Base-by-base conservation (phyloP, 30 jellyfish, hydroid and myxozoan genomes). In the Catostylus mosaicus region DNA sequence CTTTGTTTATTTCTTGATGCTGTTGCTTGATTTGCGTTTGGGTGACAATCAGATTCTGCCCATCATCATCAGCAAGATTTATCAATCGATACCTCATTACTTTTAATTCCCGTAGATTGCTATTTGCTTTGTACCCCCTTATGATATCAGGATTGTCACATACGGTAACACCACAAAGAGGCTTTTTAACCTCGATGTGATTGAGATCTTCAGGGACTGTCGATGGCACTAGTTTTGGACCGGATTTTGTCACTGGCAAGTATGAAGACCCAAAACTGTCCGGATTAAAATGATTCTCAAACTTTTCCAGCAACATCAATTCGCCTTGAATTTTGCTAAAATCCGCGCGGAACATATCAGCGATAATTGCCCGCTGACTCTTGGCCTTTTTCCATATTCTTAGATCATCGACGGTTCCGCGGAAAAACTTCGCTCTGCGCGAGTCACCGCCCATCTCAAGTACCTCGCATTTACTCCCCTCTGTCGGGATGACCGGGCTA, bases 401-500 rank as follows among this genome's bases (percentile, higher is more conserved):
- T 6, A 91, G 33, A n/a, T 91, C 81, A 37, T 91, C 98, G 10
- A 91, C 84, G 12, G 91, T 59, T 0, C 98, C 98, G 18, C 96
- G 96, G 57, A 84, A 91, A 31, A 51, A 52, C 23, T 33, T 36
- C 9, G 87, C 85, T 20, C 32, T 35, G 36, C 54, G 63, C 34
- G 98, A 85, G 78, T 84, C 92, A 19, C 98, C 98, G 3, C 98
- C 98, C 22, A 91, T 65, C 47, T 85, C 94, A 14, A 91, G 82
- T n/a, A 68, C 74, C 47, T 81, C 73, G 63, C 98, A 91, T 78
- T 78, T 85, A 0, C 30, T 82, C 43, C 43, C 22, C 9, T 63
- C 59, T 32, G 32, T 64, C 23, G 90, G 88, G 10, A 90, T 74
- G 40, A 76, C 86, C 1, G 96, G 84, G 73, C 95, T 94, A 30